Percentiles rank a stretch among this genome's conserved stretches.
Conservation (phyloP, 2,888 invertebrate genomes). For the Polydrusus pterygomalis region DNA sequence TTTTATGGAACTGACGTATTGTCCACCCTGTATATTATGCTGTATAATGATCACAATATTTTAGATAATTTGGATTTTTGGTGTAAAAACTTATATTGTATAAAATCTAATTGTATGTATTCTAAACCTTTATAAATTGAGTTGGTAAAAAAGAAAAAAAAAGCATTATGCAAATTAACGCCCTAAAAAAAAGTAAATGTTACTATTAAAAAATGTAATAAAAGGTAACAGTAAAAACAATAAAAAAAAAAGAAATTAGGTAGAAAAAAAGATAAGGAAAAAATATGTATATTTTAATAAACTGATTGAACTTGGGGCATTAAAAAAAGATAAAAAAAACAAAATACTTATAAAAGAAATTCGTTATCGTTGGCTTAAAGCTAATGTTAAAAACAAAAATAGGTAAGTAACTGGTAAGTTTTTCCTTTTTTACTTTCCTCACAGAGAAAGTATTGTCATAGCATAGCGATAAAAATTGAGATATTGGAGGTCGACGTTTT, state of each 20-base stretch:
- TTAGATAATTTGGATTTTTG: constrained; percentile 52
- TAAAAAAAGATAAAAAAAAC: constrained; percentile 55
- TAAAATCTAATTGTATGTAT: constrained; percentile 44
- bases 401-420: constrained; percentile 18
- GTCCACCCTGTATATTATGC: constrained; percentile 18
- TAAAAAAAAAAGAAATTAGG: constrained; percentile 51
- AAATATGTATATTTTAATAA: constrained; percentile 63
- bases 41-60: constrained; percentile 16
- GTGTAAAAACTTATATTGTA: constrained; percentile 58
- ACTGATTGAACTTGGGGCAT: constrained; percentile 55
- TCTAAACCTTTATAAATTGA: constrained; percentile 31
- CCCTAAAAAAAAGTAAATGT: constrained; percentile 53
- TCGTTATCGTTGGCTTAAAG: constrained; percentile 32
- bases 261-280: constrained; percentile 56
- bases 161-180: constrained; percentile 55
- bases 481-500: no score
- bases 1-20: no score
- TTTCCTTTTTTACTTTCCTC: no score
- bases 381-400: constrained; percentile 11
- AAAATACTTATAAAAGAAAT: constrained; percentile 53
- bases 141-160: constrained; percentile 38
- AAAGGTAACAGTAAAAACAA: constrained; percentile 18
- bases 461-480: no score
- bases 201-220: constrained; percentile 11
- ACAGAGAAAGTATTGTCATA: no score